phyloP scores from a whole-genome alignment of 2,797 vertebrate species.

The Pygocentrus nattereri region DNA sequence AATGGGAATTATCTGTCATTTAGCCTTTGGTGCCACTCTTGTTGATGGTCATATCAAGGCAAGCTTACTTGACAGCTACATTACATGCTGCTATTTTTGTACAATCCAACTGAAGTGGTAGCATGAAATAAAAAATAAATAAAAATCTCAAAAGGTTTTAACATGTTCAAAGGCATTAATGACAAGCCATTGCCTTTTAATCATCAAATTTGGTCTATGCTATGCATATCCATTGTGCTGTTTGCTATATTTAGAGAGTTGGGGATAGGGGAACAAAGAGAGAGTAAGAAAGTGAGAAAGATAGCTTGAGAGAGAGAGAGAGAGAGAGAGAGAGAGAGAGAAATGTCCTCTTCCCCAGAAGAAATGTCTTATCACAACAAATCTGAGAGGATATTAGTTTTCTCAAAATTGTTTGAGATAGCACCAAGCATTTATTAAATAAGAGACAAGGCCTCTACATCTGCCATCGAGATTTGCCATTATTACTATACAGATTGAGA shows the following conservation, averaged over 20 bases:
- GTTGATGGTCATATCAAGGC: constrained; percentile 26
- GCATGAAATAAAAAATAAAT: background rate
- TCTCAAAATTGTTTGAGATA: constrained; percentile 51
- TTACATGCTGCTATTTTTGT: constrained; percentile 20
- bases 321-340: constrained; percentile 1
- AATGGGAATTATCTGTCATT: constrained; percentile 28
- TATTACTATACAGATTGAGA: constrained; percentile 30
- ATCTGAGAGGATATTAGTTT: constrained; percentile 51
- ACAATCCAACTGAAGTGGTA: background rate
- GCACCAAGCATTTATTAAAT: constrained; percentile 43
- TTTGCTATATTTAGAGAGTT: constrained; percentile 38
- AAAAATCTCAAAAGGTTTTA: constrained; percentile 14
- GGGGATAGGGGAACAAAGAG: background rate
- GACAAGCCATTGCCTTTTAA: constrained; percentile 27
- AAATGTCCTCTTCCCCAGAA: constrained; percentile 15
- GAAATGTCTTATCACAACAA: constrained; percentile 40
- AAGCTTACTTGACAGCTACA: background rate
- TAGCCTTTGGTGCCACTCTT: background rate
- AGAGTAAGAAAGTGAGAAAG: background rate
- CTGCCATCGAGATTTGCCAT: background rate
- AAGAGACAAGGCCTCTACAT: constrained; percentile 26
- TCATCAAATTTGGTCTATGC: constrained; percentile 17
- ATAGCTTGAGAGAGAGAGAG: constrained; percentile 4
- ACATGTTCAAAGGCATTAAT: constrained; percentile 33
- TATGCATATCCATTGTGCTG: constrained; percentile 30